Percentiles rank a stretch among this genome's conserved stretches.
Conservation (phyloP, 2,888 invertebrate species). For the Mesochorus sp. region DNA sequence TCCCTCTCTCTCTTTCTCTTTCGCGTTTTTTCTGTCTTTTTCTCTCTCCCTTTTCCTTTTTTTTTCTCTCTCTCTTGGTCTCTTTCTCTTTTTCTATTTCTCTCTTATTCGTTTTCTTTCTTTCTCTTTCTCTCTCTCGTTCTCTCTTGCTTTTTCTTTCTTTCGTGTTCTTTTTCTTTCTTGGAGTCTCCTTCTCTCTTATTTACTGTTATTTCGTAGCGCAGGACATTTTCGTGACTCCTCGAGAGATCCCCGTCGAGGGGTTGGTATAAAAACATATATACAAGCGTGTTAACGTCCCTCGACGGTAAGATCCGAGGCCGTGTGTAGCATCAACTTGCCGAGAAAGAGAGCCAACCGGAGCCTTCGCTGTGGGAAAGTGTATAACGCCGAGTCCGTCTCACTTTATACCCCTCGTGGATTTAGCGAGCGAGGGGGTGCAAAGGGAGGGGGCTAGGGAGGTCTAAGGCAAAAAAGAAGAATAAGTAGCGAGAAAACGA, state of each 20-base stretch:
- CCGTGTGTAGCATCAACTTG: conserved; percentile 47
- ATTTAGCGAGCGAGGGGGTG: conserved; percentile 57
- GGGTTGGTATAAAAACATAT: conserved; percentile 7
- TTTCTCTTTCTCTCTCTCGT: neutral
- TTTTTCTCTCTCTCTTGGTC: conserved; percentile 5
- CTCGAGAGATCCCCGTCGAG: conserved; percentile 36
- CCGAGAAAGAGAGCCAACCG: conserved; percentile 15
- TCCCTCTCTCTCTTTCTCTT: neutral
- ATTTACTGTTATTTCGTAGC: conserved; percentile 63
- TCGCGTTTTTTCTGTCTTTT: conserved; percentile 11
- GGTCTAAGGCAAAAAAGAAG: conserved; percentile 11
- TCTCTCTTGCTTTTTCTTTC: conserved; percentile 18
- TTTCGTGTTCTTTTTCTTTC: conserved; percentile 11
- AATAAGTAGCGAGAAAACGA: conserved; percentile 41
- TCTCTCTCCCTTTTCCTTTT: neutral
- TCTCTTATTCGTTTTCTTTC: conserved; percentile 4
- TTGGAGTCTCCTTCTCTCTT: conserved; percentile 39
- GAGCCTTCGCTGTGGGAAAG: conserved; percentile 39
- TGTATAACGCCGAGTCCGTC: conserved; percentile 37
- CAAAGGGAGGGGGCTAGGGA: neutral
- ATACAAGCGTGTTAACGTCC: conserved; percentile 37
- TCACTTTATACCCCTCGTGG: conserved; percentile 60
- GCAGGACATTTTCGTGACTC: conserved; percentile 57
- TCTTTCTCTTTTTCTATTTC: conserved; percentile 43
- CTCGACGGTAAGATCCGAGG: conserved; percentile 45